Evolutionary conservation across 1,140 invertebrate genomes (phyloP).

Genomic region (Micrasema minimum): DNA sequence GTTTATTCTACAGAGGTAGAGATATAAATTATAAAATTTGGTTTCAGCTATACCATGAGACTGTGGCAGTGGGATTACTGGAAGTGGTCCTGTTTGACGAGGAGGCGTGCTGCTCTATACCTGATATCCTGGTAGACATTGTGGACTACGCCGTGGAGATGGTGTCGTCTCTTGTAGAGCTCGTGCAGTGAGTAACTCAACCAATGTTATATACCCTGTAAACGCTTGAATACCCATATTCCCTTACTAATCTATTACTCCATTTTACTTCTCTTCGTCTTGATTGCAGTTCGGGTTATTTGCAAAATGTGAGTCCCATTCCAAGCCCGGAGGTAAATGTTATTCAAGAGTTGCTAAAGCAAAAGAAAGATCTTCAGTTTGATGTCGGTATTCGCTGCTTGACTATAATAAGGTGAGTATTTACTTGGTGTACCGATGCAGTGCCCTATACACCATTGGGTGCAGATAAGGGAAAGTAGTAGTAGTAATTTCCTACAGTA

Average conservation of each 20-base stretch:
- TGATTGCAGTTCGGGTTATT: conserved; percentile 58
- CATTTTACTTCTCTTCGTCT: no score
- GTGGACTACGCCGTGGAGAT: conserved; percentile 77
- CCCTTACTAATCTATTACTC: no score
- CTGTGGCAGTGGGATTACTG: conserved; percentile 73
- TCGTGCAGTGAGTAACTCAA: conserved; percentile 60
- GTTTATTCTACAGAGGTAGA: no score
- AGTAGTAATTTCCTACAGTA: no score
- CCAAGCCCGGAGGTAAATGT: conserved; percentile 63
- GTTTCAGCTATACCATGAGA: conserved; percentile 77
- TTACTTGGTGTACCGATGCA: no score
- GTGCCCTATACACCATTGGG: no score
- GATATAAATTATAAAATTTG: no score
- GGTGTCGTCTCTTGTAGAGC: conserved; percentile 67
- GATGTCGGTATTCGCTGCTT: conserved; percentile 78
- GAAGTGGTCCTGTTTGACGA: conserved; percentile 81
- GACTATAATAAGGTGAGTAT: conserved; percentile 72
- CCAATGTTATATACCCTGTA: no score
- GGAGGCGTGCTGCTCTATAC: conserved; percentile 75
- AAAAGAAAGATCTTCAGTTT: conserved; percentile 74
- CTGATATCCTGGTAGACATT: conserved; percentile 76
- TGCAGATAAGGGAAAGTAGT: no score
- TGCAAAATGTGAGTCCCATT: conserved; percentile 56
- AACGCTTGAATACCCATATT: neutral
- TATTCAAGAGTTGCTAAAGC: conserved; percentile 71